Evolutionary conservation across 2,888 invertebrate genomes (phyloP), one percentile per base, ranked within the genome.

Genomic region (Sinhomidia bicolor): DNA sequence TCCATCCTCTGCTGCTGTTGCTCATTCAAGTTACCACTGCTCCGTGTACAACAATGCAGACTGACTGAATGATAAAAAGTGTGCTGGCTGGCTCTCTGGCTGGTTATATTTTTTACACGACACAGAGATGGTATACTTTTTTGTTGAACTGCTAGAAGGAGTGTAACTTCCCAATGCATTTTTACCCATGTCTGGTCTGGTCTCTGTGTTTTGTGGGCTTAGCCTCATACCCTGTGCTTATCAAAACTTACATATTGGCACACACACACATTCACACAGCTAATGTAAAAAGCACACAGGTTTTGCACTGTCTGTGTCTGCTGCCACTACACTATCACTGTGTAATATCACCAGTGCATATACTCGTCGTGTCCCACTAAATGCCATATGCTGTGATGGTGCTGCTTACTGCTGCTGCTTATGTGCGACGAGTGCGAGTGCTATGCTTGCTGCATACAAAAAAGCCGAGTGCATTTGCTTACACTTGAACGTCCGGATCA

Each of bases 401-500:
- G n/a, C n/a, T n/a, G n/a, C n/a, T n/a, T n/a, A n/a, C n/a, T n/a
- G n/a, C n/a, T n/a, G n/a, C n/a, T n/a, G n/a, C n/a, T n/a, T n/a
- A n/a, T n/a, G n/a, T n/a, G n/a, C 51, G 2, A 51, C n/a, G 10
- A 6, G 17, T 17, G 17, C 17, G 14, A 26, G 74, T 44, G 26
- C 26, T 47, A 47, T 74, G 47, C 44, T 12, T 12, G 74, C 41
- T 71, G 71, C 71, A 71, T 71, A 71, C 71, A 44, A 74, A 74
- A 71, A 51, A 74, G 26, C 74, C 74, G 47, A 74, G 74, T 74
- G 74, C 44, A 74, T n/a, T 74, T 74, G 74, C 26, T 47, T 51
- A 74, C 74, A 47, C 47, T 26, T 68, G 54, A 65, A 74, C 32
- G 83, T 74, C 83, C 74, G 83, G 83, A 83, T 83, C 51, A 82